Conservation (phyloP, 2,797 vertebrate genomes). For the Girardinus metallicus region DNA sequence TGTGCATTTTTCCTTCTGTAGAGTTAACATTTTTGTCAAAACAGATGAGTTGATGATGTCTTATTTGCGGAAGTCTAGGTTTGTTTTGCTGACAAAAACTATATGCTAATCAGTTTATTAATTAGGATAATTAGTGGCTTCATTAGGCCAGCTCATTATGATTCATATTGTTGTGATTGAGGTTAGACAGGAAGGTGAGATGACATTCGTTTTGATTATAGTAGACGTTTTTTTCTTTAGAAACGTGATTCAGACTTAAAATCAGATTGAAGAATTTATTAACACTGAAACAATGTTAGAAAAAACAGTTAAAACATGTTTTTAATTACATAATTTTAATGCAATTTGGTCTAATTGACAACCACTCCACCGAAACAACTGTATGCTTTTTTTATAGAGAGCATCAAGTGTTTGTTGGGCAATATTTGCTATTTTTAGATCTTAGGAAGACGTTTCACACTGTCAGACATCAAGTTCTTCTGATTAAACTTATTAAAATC, state of each 20-base stretch:
- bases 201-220: constrained; percentile 40
- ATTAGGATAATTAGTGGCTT: constrained; percentile 25
- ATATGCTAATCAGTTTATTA: constrained; percentile 24
- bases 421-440: background rate
- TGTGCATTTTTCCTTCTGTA: background rate
- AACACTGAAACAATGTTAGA: background rate
- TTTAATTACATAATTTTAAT: background rate
- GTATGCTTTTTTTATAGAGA: background rate
- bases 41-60: background rate
- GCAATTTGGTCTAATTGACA: background rate
- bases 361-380: background rate
- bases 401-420: background rate
- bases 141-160: constrained; percentile 28
- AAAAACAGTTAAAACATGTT: background rate
- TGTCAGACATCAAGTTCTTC: too few relatives aligned
- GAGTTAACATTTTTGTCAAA: background rate
- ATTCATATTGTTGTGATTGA: constrained; percentile 39
- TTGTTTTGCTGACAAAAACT: constrained; percentile 25
- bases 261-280: background rate
- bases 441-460: background rate
- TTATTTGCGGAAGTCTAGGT: background rate
- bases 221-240: background rate
- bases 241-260: constrained; percentile 6
- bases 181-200: constrained; percentile 12
- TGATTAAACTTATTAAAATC: too few relatives aligned